These are phyloP conservation scores for Lasius fuliginosus DNA, from an alignment of 2,888 invertebrate species.

Conservation along the genomic window DNA sequence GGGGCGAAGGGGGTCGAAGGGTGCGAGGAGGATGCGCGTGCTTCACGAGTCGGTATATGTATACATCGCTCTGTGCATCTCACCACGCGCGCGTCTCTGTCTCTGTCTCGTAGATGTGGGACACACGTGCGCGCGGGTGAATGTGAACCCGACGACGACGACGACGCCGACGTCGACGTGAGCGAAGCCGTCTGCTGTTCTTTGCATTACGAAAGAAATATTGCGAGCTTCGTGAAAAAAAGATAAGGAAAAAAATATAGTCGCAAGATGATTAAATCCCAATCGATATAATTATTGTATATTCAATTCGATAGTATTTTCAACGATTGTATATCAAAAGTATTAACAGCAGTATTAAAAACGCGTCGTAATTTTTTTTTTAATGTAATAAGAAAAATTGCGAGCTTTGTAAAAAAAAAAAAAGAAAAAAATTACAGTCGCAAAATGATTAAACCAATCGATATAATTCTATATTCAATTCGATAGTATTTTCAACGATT, in stretches of 20 bases:
- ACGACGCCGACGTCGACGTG: constrained; percentile 31
- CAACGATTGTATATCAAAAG: too few relatives aligned
- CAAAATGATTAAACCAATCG: too few relatives aligned
- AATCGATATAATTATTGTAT: neutral
- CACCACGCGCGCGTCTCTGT: neutral
- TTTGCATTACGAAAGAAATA: constrained; percentile 45
- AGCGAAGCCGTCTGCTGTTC: constrained; percentile 18
- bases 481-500: too few relatives aligned
- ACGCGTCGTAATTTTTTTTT: too few relatives aligned
- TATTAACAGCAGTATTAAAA: too few relatives aligned
- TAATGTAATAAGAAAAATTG: too few relatives aligned
- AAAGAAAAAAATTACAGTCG: too few relatives aligned
- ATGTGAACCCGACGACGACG: constrained; percentile 35
- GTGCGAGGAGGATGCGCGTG: constrained; percentile 45
- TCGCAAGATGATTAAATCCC: constrained; percentile 2
- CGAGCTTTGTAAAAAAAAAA: too few relatives aligned
- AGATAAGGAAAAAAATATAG: neutral
- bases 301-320: too few relatives aligned
- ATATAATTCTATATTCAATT: too few relatives aligned
- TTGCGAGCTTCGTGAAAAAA: constrained; percentile 32
- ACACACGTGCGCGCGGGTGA: constrained; percentile 48
- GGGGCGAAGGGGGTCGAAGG: neutral
- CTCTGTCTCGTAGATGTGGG: constrained; percentile 37
- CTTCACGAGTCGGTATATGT: constrained; percentile 60
- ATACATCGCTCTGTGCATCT: constrained; percentile 47